Base-by-base conservation (phyloP, 2,888 invertebrate species). In the Apamea crenata region DNA sequence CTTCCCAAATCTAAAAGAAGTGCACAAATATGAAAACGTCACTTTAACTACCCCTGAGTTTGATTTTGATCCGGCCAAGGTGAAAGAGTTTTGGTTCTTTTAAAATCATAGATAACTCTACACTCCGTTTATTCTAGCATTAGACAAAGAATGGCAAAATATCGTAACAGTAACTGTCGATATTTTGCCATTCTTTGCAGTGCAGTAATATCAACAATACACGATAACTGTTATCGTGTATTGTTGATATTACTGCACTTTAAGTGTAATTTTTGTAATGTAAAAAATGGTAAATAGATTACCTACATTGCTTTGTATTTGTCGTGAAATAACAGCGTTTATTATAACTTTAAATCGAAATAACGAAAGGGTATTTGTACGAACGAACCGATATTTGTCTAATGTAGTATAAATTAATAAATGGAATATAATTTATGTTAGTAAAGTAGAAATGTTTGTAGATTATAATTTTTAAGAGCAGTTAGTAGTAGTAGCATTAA, bases 1-100 rank as follows among this genome's bases (percentile, higher is more conserved):
- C 0, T 92, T 94, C 73, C 91, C 92, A 1, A 89, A 90, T 44
- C 78, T 87, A 56, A 85, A 88, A 69, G 83, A 88, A 40, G 81
- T 78, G 0, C 79, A 81, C 40, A 88, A 79, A 78, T 18, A 80
- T 59, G 74, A 78, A 44, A 89, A 89, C 47, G 40, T 71, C 40
- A 84, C 87, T 25, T 50, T 68, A 50, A 25, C 47, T 32, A 40
- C n/a, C 7, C 25, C 53, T 1, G 74, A 86, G 8, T 84, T 79
- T 72, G 81, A 81, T 66, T 78, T 80, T 47, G 73, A 87, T 18
- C 77, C 77, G 1, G 18, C 32, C 1, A 85, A 63, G 18, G 80
- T 85, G 4, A 84, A 80, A 74, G 84, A 88, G 36, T 86, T 86
- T 72, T 68, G 88, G 77, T 88, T 88, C 66, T 73, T 86, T 5